phyloP scores from a whole-genome alignment of 2,888 invertebrate species.

The Esperia sulphurella region DNA sequence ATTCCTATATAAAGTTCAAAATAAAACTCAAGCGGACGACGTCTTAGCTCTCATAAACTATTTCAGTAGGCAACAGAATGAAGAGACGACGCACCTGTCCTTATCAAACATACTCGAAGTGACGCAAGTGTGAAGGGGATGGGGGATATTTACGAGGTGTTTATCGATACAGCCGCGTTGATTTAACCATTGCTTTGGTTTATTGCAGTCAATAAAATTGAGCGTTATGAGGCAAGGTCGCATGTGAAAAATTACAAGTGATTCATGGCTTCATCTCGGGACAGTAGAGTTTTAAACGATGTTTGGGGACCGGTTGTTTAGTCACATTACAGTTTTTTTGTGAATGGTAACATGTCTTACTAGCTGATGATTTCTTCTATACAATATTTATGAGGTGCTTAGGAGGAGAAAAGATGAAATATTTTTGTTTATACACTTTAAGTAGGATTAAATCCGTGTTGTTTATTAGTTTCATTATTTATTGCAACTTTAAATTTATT shows the following conservation, averaged over 20 bases:
- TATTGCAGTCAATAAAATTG: conserved; percentile 79
- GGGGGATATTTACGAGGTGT: conserved; percentile 68
- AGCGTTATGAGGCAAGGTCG: conserved; percentile 79
- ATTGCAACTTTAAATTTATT: too few species aligned
- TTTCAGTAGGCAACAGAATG: conserved; percentile 68
- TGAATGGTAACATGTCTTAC: conserved; percentile 7
- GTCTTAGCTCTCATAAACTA: conserved; percentile 72
- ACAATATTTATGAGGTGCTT: conserved; percentile 3
- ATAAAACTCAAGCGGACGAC: conserved; percentile 22
- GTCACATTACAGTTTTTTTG: conserved; percentile 10
- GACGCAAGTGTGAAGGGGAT: conserved; percentile 36
- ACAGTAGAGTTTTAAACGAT: conserved; percentile 34
- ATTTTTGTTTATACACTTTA: neutral
- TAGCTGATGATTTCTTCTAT: conserved; percentile 2
- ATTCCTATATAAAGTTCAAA: conserved; percentile 31
- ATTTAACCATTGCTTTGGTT: conserved; percentile 78
- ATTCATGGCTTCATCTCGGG: conserved; percentile 70
- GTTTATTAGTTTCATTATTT: too few species aligned
- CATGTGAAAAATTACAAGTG: conserved; percentile 63
- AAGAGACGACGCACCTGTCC: conserved; percentile 47
- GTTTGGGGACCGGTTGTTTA: conserved; percentile 22
- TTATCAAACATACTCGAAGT: conserved; percentile 25
- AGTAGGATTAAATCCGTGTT: neutral
- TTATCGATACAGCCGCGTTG: conserved; percentile 75
- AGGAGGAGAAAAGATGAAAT: neutral